Evolutionary conservation across 2,888 invertebrate genomes (phyloP).

Genomic region (Colostygia pectinataria): DNA sequence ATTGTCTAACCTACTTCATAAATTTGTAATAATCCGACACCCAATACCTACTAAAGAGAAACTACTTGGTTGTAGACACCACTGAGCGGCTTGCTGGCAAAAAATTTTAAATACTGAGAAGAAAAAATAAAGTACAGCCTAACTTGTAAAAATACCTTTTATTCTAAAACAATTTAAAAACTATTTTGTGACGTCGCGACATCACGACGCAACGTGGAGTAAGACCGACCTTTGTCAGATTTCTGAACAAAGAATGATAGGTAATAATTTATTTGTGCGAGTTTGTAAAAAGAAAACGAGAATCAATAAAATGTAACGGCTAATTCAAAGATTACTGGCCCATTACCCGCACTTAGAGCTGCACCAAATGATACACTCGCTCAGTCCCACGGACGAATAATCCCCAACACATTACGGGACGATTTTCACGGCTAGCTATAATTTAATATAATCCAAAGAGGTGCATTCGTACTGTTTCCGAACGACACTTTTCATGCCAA

Average conservation of each 20-base stretch:
- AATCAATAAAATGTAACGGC: constrained; percentile 71
- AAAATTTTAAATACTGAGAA: too few relatives aligned
- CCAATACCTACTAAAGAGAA: too few relatives aligned
- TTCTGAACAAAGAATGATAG: constrained; percentile 8
- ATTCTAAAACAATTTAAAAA: too few relatives aligned
- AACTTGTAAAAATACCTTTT: too few relatives aligned
- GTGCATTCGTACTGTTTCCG: constrained; percentile 60
- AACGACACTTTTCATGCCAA: constrained; percentile 41
- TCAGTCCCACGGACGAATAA: constrained; percentile 75
- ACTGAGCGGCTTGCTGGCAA: too few relatives aligned
- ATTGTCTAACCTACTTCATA: too few relatives aligned
- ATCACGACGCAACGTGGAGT: not conserved
- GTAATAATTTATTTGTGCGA: constrained; percentile 25
- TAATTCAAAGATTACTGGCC: constrained; percentile 76
- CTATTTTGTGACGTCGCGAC: too few relatives aligned
- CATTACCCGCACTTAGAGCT: constrained; percentile 71
- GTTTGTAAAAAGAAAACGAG: constrained; percentile 56
- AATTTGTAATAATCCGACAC: too few relatives aligned
- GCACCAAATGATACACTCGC: constrained; percentile 73
- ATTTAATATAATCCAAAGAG: constrained; percentile 83
- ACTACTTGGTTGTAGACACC: too few relatives aligned
- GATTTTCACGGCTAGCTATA: constrained; percentile 82
- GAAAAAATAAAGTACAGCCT: too few relatives aligned
- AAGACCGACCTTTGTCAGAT: not conserved
- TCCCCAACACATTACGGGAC: constrained; percentile 79